These are phyloP conservation scores for Pimpla rufipes DNA, from an alignment of 2,888 invertebrate genomes.

Conservation along the genomic window DNA sequence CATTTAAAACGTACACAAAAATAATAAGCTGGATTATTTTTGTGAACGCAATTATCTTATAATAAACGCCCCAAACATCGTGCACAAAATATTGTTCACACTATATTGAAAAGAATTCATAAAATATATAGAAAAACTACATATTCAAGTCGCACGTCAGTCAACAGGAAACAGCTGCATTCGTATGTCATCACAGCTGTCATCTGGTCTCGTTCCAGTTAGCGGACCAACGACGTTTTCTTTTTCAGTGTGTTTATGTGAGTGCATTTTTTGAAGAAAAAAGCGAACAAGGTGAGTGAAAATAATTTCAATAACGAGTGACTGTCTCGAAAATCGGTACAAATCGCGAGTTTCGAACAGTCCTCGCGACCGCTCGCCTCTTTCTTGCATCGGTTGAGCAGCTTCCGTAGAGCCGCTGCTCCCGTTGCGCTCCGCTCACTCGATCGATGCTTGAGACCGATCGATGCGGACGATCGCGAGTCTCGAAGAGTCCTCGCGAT, in stretches of 20 bases:
- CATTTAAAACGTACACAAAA: not conserved
- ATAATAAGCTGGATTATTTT: not conserved
- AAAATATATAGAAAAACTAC: too few relatives aligned
- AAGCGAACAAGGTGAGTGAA: not conserved
- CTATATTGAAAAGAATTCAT: too few relatives aligned
- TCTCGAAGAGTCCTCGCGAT: too few relatives aligned
- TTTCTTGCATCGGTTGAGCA: not conserved
- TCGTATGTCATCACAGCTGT: constrained; percentile 9
- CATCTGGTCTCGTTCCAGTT: not conserved
- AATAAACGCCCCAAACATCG: too few relatives aligned
- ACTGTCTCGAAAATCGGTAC: too few relatives aligned
- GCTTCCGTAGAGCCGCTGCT: not conserved
- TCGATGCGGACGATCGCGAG: not conserved
- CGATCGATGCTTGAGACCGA: not conserved
- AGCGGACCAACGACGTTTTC: not conserved
- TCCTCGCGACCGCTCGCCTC: not conserved
- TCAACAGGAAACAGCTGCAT: too few relatives aligned
- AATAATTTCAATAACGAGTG: not conserved
- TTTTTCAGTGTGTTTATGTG: too few relatives aligned
- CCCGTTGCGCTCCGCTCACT: not conserved
- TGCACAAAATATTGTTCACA: too few relatives aligned
- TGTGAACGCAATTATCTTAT: not conserved
- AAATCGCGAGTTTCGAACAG: not conserved
- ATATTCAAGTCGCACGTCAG: too few relatives aligned
- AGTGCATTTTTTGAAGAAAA: not conserved